Evolutionary conservation across 2,113 vertebrate genomes (phyloP).

Genomic region (Oryzias javanicus): DNA sequence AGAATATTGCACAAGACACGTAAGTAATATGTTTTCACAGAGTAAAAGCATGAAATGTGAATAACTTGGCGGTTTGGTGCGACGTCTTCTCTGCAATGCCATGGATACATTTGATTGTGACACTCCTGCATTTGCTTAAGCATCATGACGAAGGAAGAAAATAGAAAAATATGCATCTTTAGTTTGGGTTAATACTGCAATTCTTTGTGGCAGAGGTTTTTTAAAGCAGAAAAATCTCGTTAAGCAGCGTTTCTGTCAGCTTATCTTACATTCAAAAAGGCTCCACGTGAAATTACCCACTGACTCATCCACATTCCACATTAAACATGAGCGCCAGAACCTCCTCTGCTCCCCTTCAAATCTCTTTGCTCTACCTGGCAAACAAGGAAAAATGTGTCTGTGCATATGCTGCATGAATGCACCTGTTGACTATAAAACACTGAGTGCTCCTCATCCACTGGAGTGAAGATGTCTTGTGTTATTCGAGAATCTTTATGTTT

Average conservation of each 20-base stretch:
- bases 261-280: constrained; percentile 48
- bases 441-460: not conserved
- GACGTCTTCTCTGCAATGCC: constrained; percentile 27
- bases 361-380: no score
- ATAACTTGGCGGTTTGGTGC: constrained; percentile 27
- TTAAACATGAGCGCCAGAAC: not conserved
- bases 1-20: constrained; percentile 51
- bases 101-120: constrained; percentile 3
- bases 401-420: not conserved
- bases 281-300: constrained; percentile 21
- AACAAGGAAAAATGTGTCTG: not conserved
- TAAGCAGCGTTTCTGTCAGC: constrained; percentile 25
- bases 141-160: not conserved
- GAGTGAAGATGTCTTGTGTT: constrained; percentile 9
- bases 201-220: constrained; percentile 23
- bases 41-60: constrained; percentile 50
- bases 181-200: constrained; percentile 11
- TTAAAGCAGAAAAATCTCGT: constrained; percentile 32
- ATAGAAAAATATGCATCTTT: constrained; percentile 38
- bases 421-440: not conserved
- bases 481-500: not conserved
- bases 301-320: constrained; percentile 18
- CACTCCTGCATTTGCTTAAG: constrained; percentile 11
- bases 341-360: constrained; percentile 1
- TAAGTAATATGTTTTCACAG: constrained; percentile 38